Conservation (phyloP, 1,140 invertebrate genomes). For the Bombus fervidus region DNA sequence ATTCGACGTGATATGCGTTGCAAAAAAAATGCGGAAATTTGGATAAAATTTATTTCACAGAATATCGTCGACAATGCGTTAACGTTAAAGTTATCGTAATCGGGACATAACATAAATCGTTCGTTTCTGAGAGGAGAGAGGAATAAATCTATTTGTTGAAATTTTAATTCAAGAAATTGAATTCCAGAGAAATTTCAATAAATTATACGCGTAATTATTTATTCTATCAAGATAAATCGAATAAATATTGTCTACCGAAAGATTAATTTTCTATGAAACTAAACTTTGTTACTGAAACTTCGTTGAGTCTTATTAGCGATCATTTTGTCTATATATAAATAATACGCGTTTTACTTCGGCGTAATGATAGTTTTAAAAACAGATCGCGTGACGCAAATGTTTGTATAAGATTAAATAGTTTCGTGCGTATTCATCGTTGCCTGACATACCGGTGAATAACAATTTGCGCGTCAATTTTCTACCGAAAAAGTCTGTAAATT, state of each 20-base stretch:
- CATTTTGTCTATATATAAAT: not conserved
- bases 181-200: too few species aligned
- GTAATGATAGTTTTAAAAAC: not conserved
- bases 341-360: not conserved
- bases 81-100: too few species aligned
- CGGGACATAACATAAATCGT: too few species aligned
- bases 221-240: not conserved
- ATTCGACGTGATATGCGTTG: too few species aligned
- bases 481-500: not conserved
- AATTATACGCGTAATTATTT: not conserved
- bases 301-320: not conserved
- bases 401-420: constrained; percentile 14
- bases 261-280: too few species aligned
- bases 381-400: not conserved
- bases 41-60: not conserved
- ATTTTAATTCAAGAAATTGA: too few species aligned
- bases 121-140: too few species aligned
- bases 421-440: not conserved
- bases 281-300: not conserved
- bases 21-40: not conserved
- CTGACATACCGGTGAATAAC: not conserved
- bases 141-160: not conserved
- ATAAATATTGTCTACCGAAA: not conserved
- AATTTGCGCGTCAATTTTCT: not conserved
- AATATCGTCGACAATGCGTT: too few species aligned